A percentile compares a stretch with the other conserved stretches of the same genome.
Evolutionary conservation across 2,113 vertebrate species (phyloP).

Genomic region (Strix uralensis): DNA sequence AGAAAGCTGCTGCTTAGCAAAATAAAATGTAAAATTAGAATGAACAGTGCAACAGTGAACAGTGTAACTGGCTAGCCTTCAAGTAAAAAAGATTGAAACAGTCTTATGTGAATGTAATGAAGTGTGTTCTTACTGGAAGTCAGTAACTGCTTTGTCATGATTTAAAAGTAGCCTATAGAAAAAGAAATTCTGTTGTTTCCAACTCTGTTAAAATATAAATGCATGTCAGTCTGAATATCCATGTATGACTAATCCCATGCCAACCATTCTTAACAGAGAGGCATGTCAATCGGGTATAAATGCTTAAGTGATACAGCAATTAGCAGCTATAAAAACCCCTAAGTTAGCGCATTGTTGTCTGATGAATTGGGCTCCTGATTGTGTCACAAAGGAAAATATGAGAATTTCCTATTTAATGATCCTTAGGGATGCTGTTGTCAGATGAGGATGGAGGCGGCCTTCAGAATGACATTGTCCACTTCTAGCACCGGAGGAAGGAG

Average conservation of each 20-base stretch:
- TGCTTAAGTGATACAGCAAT: not conserved
- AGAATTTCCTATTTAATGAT: not conserved
- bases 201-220: not conserved
- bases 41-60: not conserved
- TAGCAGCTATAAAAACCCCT: not conserved
- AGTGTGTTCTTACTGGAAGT: not conserved
- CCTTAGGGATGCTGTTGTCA: not conserved
- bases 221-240: not conserved
- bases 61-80: not conserved
- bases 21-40: not conserved
- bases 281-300: not conserved
- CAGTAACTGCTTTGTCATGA: not conserved
- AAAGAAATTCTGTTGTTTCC: not conserved
- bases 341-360: not conserved
- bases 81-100: not conserved
- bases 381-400: not conserved
- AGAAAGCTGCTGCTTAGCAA: constrained; percentile 10
- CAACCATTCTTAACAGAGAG: not conserved
- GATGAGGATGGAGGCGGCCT: not conserved
- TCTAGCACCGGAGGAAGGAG: not conserved
- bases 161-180: not conserved
- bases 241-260: not conserved
- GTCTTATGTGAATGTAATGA: not conserved
- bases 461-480: accelerated
- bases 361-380: not conserved